Evolutionary conservation across 2,797 vertebrate genomes (phyloP), one percentile per base, ranked within the genome.

Genomic region (Pipistrellus nathusii): DNA sequence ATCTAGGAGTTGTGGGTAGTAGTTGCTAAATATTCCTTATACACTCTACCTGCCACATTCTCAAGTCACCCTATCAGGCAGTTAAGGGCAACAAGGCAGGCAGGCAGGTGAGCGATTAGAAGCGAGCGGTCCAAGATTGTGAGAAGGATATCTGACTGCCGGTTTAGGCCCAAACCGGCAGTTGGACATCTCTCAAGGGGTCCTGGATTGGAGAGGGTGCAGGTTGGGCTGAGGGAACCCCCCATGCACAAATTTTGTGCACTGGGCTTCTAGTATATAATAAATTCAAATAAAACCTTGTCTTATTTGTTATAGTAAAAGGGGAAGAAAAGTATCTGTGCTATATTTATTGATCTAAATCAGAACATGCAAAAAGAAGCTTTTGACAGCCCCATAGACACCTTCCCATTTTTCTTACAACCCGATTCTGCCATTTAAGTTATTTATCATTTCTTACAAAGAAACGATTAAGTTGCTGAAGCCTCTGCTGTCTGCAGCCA

Each of bases 271-370:
- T 62, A 30, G 57, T 12, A 62, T 17, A 8, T 7, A 62, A 51
- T 69, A 44, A 64, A 21, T 55, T 32, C n/a, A 85, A 81, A 32
- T 53, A 17, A 27, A 32, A 10, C 4, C n/a, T 32, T 25, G 11
- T 72, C 82, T 64, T 59, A 53, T 89, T 85, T 85, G 48, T 59
- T 38, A 41, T 18, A 81, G 46, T 64, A 64, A 90, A 95, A 46
- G n/a, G 35, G 41, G 27, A 55, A 48, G 75, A 62, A 92, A 75
- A 44, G 32, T 15, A 64, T 38, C 35, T 66, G 23, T 35, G 32
- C 17, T 27, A 4, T n/a, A 35, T 84, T 92, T 81, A 81, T 46
- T n/a, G 71, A 64, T 75, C 7, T 81, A 76, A 72, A 71, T 68
- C 10, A 76, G 90, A 80, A 35, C 51, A 71, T 23, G 27, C 12